Percentiles rank a stretch among this genome's conserved stretches.
phyloP scores from a whole-genome alignment of 2,113 vertebrate genomes.

The Climacteris rufus region DNA sequence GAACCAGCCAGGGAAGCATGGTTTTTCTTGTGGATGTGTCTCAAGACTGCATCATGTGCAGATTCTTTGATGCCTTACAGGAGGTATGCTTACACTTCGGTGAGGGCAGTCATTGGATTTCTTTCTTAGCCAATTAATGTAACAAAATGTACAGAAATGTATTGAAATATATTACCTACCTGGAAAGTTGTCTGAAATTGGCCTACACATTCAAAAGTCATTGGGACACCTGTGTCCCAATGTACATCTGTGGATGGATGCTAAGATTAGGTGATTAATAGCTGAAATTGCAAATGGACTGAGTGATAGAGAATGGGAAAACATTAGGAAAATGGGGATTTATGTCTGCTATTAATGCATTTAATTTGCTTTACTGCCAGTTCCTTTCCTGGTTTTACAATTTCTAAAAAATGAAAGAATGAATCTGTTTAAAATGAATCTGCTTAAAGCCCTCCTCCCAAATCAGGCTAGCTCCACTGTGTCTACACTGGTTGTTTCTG shows the following conservation, averaged over 20 bases:
- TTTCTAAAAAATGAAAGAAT: not conserved
- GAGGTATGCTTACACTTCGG: not conserved
- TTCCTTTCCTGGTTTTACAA: not conserved
- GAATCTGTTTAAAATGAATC: not conserved
- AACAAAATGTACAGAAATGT: not conserved
- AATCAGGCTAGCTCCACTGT: not conserved
- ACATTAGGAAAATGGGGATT: not conserved
- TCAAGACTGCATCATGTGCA: not conserved
- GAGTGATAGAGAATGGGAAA: not conserved
- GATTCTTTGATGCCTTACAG: not conserved
- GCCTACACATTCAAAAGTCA: not conserved
- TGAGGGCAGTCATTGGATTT: not conserved
- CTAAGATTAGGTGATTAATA: not conserved
- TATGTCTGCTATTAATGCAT: not conserved
- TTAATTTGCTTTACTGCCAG: slow-evolving; percentile 2
- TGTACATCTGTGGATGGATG: not conserved
- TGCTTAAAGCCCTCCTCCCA: not conserved
- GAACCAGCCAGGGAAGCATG: not conserved
- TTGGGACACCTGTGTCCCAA: not conserved
- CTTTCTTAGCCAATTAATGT: not conserved
- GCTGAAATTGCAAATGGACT: not conserved
- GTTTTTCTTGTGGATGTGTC: not conserved
- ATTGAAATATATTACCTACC: not conserved
- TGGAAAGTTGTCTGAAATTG: not conserved
- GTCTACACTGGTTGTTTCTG: not conserved